Evolutionary conservation across 1,140 invertebrate genomes (phyloP).

Genomic region (Palaemon carinicauda): DNA sequence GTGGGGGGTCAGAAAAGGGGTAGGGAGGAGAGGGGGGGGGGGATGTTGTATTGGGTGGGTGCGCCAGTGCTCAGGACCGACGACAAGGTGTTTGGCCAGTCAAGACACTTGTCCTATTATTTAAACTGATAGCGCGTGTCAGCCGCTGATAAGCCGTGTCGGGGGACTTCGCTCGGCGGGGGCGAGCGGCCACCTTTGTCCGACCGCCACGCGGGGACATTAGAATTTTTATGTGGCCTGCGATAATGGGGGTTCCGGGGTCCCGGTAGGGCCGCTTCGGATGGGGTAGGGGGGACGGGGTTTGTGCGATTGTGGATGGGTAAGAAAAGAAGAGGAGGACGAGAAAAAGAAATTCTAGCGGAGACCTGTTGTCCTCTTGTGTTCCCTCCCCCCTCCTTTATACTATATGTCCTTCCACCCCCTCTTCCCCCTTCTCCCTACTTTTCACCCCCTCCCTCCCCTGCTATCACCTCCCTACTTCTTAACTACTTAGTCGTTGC

Average conservation of each 20-base stretch:
- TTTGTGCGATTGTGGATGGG: no score
- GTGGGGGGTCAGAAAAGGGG: neutral
- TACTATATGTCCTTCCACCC: neutral
- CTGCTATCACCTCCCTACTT: neutral
- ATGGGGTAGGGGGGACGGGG: no score
- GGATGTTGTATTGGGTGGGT: neutral
- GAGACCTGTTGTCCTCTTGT: neutral
- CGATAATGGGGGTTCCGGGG: conserved; percentile 20
- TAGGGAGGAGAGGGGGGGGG: neutral
- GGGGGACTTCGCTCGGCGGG: conserved; percentile 33
- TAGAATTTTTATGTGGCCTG: conserved; percentile 50
- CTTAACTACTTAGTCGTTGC: neutral
- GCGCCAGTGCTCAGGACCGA: conserved; percentile 38
- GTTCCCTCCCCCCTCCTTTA: no score
- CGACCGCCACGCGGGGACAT: conserved; percentile 35
- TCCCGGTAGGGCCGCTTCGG: neutral
- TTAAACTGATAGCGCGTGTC: conserved; percentile 55
- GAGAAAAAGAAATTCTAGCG: no score
- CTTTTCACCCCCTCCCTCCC: neutral
- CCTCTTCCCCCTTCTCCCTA: neutral
- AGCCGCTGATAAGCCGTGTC: conserved; percentile 42
- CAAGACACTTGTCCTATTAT: conserved; percentile 59
- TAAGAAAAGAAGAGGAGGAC: no score
- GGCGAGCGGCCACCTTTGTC: conserved; percentile 38
- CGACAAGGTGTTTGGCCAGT: conserved; percentile 58